Percentiles rank a stretch among this genome's conserved stretches.
Evolutionary conservation across 2,113 vertebrate species (phyloP).

Genomic region (Nestor notabilis): DNA sequence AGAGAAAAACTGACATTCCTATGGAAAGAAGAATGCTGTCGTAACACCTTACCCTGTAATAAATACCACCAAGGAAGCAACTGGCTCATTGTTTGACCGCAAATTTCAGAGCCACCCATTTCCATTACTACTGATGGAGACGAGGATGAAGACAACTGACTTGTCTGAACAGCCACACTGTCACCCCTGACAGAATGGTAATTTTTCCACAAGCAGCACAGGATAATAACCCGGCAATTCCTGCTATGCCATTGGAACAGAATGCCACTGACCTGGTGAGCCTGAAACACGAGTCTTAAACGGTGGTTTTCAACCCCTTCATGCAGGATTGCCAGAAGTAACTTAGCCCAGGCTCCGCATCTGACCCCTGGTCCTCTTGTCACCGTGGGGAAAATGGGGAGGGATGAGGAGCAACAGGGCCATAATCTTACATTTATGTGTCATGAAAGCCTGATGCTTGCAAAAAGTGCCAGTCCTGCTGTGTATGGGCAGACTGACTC

Average conservation of each 20-base stretch:
- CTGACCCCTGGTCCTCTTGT: not conserved
- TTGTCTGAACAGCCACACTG: not conserved
- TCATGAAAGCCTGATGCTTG: not conserved
- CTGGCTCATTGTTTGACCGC: not conserved
- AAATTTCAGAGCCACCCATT: not conserved
- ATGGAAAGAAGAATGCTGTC: not conserved
- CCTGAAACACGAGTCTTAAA: not conserved
- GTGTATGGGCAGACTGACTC: not conserved
- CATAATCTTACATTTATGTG: not conserved
- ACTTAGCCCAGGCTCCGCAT: not conserved
- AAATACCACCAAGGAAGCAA: not conserved
- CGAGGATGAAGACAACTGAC: not conserved
- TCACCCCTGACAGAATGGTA: not conserved
- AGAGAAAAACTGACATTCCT: not conserved
- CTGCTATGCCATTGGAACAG: not conserved
- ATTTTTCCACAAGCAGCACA: not conserved
- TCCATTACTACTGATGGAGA: not conserved
- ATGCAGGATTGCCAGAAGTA: not conserved
- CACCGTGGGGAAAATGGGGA: not conserved
- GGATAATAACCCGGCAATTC: not conserved
- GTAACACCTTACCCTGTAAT: not conserved
- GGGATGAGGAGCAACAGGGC: not conserved
- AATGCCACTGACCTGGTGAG: not conserved
- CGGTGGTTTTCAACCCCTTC: not conserved
- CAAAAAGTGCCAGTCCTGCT: not conserved